Evolutionary conservation across 2,113 vertebrate species (phyloP).

Genomic region (Megaceryle maxima): DNA sequence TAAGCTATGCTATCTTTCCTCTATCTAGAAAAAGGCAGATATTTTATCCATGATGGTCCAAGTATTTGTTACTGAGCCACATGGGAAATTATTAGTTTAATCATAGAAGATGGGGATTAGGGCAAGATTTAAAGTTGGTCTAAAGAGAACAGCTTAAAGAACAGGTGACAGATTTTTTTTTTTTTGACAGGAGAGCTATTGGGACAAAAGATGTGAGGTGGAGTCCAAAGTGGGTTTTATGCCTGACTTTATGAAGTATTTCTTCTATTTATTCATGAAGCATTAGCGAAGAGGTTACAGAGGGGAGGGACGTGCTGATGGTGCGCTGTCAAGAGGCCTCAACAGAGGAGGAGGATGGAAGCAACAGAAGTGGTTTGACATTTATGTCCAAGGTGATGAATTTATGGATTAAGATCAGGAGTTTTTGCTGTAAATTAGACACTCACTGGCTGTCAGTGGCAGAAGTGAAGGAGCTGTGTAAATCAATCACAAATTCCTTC

Average conservation of each 20-base stretch:
- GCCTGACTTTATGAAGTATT: neutral
- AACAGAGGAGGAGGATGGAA: neutral
- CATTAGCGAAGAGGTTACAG: neutral
- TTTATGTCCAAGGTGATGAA: neutral
- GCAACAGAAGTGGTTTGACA: neutral
- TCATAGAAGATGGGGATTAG: neutral
- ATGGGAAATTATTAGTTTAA: neutral
- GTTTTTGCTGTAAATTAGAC: neutral
- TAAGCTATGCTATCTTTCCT: neutral
- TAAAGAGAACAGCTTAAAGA: neutral
- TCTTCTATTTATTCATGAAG: neutral
- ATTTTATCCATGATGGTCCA: neutral
- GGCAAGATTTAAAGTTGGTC: neutral
- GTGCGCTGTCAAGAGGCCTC: neutral
- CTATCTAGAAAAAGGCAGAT: neutral
- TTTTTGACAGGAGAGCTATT: neutral
- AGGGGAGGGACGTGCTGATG: neutral
- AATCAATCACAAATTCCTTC: neutral
- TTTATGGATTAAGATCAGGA: neutral
- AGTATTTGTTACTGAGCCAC: neutral
- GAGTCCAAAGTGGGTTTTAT: neutral
- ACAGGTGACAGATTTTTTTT: neutral
- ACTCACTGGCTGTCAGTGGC: neutral
- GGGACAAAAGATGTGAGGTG: neutral
- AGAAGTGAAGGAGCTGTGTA: neutral